Conservation (phyloP, 2,888 invertebrate genomes). For the Bellardia pandia region DNA sequence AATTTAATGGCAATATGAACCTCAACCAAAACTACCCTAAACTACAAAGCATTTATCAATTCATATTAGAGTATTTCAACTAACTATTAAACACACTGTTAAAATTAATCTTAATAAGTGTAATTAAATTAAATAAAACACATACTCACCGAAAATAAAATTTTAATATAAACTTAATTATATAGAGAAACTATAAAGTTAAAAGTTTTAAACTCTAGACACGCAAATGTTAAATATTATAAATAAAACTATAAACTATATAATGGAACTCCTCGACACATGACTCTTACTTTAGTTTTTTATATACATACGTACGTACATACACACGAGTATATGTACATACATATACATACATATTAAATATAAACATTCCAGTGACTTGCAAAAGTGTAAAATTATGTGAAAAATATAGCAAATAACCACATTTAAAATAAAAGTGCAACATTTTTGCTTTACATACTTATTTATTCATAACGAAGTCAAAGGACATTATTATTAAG, state of each 20-base stretch:
- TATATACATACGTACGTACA: too few species aligned
- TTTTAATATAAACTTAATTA: conserved; percentile 41
- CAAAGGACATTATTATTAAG: conserved; percentile 24
- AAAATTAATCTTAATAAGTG: conserved; percentile 56
- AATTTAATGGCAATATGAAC: not conserved
- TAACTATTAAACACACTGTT: not conserved
- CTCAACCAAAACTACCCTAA: not conserved
- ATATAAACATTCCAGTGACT: conserved; percentile 14
- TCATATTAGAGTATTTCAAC: not conserved
- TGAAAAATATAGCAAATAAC: conserved; percentile 58
- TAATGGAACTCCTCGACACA: too few species aligned
- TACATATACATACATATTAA: not conserved
- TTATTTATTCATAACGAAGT: conserved; percentile 24
- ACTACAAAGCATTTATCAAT: not conserved
- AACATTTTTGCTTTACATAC: conserved; percentile 1
- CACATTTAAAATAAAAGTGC: conserved; percentile 33
- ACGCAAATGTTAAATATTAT: conserved; percentile 47
- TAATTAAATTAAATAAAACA: conserved; percentile 66
- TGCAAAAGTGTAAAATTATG: conserved; percentile 63
- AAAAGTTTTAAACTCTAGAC: conserved; percentile 51
- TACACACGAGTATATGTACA: too few species aligned
- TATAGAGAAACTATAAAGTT: conserved; percentile 36
- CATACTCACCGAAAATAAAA: not conserved
- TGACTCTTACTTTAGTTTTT: too few species aligned
- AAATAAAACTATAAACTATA: too few species aligned